phyloP scores from a whole-genome alignment of 2,113 vertebrate species.

The Mirza zaza region DNA sequence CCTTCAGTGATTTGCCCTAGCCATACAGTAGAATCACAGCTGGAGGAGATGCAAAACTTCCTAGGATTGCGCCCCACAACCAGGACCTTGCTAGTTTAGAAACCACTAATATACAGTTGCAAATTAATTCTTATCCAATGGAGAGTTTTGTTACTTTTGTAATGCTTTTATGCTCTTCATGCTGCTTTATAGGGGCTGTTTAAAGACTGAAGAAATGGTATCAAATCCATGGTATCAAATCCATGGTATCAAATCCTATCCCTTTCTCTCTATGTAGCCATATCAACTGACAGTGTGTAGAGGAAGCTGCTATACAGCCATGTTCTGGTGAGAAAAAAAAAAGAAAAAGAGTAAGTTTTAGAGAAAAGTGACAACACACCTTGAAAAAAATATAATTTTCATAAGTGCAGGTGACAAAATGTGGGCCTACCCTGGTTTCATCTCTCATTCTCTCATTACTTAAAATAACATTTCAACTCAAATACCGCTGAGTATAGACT shows the following conservation, averaged over 20 bases:
- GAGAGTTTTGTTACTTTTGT: background rate
- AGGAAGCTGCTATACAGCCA: background rate
- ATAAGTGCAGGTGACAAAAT: background rate
- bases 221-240: background rate
- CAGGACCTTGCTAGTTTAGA: background rate
- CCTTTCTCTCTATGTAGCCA: background rate
- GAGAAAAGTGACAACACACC: background rate
- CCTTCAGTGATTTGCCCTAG: background rate
- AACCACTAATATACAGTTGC: background rate
- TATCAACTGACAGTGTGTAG: background rate
- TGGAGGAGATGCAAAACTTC: background rate
- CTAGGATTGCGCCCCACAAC: background rate
- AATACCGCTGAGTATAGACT: background rate
- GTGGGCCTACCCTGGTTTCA: background rate
- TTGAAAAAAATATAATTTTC: conserved; percentile 32
- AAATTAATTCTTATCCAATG: conserved; percentile 9
- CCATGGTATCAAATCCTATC: background rate
- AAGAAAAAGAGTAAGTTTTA: background rate
- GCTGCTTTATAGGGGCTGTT: background rate
- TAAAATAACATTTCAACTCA: conserved; percentile 61
- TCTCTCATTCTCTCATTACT: background rate
- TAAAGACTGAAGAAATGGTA: background rate
- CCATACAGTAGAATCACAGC: background rate
- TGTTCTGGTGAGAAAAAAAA: background rate
- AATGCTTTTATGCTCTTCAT: background rate